Evolutionary conservation across 2,888 invertebrate genomes (phyloP).

Genomic region (Bombylius discolor): DNA sequence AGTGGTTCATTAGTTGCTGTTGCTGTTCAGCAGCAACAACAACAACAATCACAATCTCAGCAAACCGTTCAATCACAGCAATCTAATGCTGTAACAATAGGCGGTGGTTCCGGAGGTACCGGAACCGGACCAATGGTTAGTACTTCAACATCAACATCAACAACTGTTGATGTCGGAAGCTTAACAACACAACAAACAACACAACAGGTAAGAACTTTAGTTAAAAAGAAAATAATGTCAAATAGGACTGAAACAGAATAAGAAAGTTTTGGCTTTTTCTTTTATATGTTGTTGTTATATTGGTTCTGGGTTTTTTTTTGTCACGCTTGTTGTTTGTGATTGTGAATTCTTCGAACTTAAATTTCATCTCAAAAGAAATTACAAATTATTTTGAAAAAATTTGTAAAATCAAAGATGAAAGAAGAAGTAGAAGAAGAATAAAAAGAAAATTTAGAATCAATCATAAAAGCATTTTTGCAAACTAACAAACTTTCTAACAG

Average conservation of each 20-base stretch:
- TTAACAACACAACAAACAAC: conserved; percentile 23
- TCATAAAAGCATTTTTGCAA: too few species aligned
- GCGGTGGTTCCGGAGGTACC: too few species aligned
- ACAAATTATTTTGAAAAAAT: too few species aligned
- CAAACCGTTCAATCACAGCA: background rate
- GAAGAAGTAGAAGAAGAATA: too few species aligned
- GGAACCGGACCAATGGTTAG: background rate
- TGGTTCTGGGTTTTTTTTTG: too few species aligned
- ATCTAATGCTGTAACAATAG: background rate
- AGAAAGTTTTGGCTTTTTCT: background rate
- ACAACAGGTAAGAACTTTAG: conserved; percentile 36
- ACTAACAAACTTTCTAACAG: too few species aligned
- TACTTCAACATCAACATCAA: conserved; percentile 1
- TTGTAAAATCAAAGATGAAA: too few species aligned
- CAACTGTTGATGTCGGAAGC: conserved; percentile 8
- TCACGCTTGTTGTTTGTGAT: too few species aligned
- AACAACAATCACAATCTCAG: background rate
- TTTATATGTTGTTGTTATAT: too few species aligned
- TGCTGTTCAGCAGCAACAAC: conserved; percentile 38
- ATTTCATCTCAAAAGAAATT: too few species aligned
- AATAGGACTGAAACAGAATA: conserved; percentile 33
- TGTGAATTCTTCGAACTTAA: too few species aligned
- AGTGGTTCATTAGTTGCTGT: conserved; percentile 45
- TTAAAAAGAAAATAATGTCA: conserved; percentile 36
- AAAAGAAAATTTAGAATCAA: too few species aligned